phyloP scores from a whole-genome alignment of 2,113 vertebrate species.

The Anser cygnoides region DNA sequence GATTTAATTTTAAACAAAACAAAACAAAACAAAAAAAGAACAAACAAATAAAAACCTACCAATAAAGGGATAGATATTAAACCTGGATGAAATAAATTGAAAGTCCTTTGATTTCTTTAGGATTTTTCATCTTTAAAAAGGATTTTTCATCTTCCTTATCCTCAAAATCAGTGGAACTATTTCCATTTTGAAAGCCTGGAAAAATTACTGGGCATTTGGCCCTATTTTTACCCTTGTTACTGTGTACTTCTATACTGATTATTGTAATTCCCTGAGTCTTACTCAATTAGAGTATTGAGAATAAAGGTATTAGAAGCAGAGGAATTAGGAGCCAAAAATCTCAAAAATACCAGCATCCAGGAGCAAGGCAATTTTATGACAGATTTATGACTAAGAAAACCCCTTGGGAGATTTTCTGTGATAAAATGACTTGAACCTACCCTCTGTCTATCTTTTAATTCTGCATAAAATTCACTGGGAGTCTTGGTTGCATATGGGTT shows the following conservation, averaged over 20 bases:
- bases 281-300: not conserved
- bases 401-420: not conserved
- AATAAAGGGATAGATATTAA: not conserved
- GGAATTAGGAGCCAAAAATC: not conserved
- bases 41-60: not conserved
- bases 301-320: not conserved
- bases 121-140: not conserved
- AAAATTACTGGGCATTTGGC: not conserved
- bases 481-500: not conserved
- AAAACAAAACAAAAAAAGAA: not conserved
- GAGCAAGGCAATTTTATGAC: not conserved
- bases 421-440: not conserved
- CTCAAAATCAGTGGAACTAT: not conserved
- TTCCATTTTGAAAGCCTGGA: not conserved
- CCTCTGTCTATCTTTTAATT: not conserved
- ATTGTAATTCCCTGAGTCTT: not conserved
- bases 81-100: not conserved
- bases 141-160: not conserved
- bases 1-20: not conserved
- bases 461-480: not conserved
- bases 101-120: not conserved
- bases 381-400: not conserved
- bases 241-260: not conserved
- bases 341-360: not conserved
- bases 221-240: not conserved